phyloP scores from a whole-genome alignment of 2,888 invertebrate genomes.

The Neoaliturus tenellus region DNA sequence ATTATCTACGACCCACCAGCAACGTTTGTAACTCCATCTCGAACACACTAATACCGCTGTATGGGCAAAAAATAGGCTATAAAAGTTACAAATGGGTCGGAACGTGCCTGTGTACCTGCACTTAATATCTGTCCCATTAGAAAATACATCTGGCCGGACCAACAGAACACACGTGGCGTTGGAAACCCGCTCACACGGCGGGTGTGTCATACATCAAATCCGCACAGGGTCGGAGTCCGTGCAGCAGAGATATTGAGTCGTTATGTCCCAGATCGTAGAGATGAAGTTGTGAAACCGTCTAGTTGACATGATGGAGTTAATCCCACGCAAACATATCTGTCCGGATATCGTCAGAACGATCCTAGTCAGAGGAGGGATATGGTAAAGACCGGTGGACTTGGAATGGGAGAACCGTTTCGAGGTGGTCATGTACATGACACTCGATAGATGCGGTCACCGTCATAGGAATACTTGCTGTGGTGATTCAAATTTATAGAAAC shows the following conservation, averaged over 20 bases:
- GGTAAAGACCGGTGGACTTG: no score
- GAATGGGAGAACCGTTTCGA: no score
- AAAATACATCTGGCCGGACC: not conserved
- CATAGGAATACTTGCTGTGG: no score
- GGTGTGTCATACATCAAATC: not conserved
- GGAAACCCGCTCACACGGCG: not conserved
- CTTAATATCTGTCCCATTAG: constrained; percentile 30
- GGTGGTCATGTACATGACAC: no score
- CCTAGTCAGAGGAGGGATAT: no score
- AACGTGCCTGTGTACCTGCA: not conserved
- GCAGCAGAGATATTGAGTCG: constrained; percentile 9
- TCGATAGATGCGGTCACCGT: no score
- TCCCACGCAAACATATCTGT: constrained; percentile 14
- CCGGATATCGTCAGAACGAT: no score
- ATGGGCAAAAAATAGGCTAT: constrained; percentile 31
- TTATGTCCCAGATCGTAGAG: not conserved
- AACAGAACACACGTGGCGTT: not conserved
- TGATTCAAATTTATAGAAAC: no score
- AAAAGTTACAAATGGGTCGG: constrained; percentile 11
- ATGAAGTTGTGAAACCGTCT: constrained; percentile 16
- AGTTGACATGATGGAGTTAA: constrained; percentile 9
- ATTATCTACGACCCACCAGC: not conserved
- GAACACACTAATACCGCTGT: constrained; percentile 12
- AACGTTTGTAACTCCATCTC: not conserved
- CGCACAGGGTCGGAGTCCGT: not conserved